Evolutionary conservation across 2,888 invertebrate species (phyloP).

Genomic region (Drosophila sordidapex): DNA sequence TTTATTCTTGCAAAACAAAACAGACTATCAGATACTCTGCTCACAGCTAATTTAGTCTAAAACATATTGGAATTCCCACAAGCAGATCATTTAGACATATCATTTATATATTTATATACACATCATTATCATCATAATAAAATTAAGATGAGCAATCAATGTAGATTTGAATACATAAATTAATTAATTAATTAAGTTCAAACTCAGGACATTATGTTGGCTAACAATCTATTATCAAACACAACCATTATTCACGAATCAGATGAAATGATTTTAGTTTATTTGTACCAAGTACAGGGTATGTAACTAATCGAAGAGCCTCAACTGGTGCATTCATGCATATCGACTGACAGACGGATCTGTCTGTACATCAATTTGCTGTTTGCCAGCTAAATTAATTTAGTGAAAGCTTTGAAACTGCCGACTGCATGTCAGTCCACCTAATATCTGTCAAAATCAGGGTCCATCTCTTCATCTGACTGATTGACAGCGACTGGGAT

Average conservation of each 20-base stretch:
- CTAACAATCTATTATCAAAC: neutral
- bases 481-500: slow-evolving; percentile 12
- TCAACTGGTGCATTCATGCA: neutral
- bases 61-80: neutral
- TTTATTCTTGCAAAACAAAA: neutral
- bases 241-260: neutral
- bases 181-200: neutral
- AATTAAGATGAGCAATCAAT: neutral
- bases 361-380: slow-evolving; percentile 60
- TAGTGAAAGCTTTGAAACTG: slow-evolving; percentile 70
- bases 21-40: slow-evolving; percentile 1
- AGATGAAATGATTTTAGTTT: neutral
- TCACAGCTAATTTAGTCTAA: neutral
- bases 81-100: neutral
- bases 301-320: neutral
- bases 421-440: slow-evolving; percentile 42
- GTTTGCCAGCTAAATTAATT: slow-evolving; percentile 78
- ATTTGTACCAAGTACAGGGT: neutral
- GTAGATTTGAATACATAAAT: neutral
- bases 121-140: neutral
- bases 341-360: neutral
- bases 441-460: slow-evolving; percentile 41
- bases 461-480: slow-evolving; percentile 41
- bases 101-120: neutral
- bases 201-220: neutral